Evolutionary conservation across 2,797 vertebrate species (phyloP), one percentile per base, ranked within the genome.

Genomic region (Carduelis carduelis): DNA sequence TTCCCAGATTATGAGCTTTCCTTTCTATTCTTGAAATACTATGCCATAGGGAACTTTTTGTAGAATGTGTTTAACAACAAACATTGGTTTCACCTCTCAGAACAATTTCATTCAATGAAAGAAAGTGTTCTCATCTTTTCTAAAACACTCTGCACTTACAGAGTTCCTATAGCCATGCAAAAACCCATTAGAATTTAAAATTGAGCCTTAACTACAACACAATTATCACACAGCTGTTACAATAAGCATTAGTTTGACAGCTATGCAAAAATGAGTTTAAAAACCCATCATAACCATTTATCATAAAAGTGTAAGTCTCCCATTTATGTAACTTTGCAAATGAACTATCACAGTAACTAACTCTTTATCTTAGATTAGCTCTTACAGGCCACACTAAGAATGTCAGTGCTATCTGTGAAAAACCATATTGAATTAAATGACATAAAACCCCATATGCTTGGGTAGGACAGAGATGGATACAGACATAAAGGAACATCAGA

Each of bases 101-200:
- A 93, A 80, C 75, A 87, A 64, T 78, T 89, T 87, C 4, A 55
- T 27, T 41, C 32, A 30, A 90, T 83, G 75, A 84, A 93, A 93
- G 43, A 77, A 91, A 87, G 65, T 3, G 14, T 74, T 89, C 60
- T 85, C 5, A 16, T n/a, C 35, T 85, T 83, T 81, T 91, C 59
- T 90, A 63, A 91, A 92, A 64, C n/a, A 81, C 32, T 53, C 55
- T 32, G 11, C 22, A 50, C 46, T 85, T 92, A 41, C 4, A 78
- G n/a, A 60, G 30, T 70, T 94, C 61, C 84, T 79, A 34, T 5
- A 75, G 63, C 60, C 74, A 80, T 26, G 53, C 69, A 93, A 85
- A 96, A 84, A 87, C 20, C 56, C 46, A 66, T 61, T 63, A 52
- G 15, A 91, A 83, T 81, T 89, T 75, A 82, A 96, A 95, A 87